Evolutionary conservation across 2,797 vertebrate genomes (phyloP), one percentile per base, ranked within the genome.

Genomic region (Distichodus sexfasciatus): DNA sequence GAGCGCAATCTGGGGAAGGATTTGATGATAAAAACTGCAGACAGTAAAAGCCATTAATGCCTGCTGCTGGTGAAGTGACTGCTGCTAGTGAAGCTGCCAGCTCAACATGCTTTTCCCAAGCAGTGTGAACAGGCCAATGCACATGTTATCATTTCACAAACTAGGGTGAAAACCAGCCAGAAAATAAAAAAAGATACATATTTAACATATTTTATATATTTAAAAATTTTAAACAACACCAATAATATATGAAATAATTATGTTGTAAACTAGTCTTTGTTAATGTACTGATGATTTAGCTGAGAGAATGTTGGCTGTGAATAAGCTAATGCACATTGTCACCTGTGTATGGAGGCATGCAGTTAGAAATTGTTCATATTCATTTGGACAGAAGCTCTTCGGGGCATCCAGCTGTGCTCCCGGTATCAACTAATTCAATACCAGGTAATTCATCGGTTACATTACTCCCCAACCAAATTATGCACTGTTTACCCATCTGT

Each of bases 11-110:
- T 64, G 47, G 33, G 60, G 24, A 46, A 69, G 44, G 43, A 66
- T 46, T 69, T 74, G 67, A 74, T 71, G 76, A 50, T 77, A 71
- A 57, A 61, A 70, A 76, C 50, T 48, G 44, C 51, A 74, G 69
- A 76, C 77, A 78, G 68, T 66, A 66, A 60, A 69, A 77, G 59
- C 76, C 57, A 77, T 77, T 74, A 74, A 65, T 71, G 62, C 63
- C 43, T 66, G 57, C 38, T 43, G 61, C 46, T 70, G 29, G 31
- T 55, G 57, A 70, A 62, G 28, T 71, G 62, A 58, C 43, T 66
- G 57, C 38, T 43, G 61, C 46, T 70, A 36, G 31, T 55, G 57
- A 70, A 62, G 28, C 63, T 59, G 69, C 66, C 75, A 70, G 35
- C 47, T 50, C 59, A 72, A 46, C 69, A 59, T 66, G 61, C 29